Base-by-base conservation (phyloP, 2,113 vertebrate genomes). In the Grallaria varia region DNA sequence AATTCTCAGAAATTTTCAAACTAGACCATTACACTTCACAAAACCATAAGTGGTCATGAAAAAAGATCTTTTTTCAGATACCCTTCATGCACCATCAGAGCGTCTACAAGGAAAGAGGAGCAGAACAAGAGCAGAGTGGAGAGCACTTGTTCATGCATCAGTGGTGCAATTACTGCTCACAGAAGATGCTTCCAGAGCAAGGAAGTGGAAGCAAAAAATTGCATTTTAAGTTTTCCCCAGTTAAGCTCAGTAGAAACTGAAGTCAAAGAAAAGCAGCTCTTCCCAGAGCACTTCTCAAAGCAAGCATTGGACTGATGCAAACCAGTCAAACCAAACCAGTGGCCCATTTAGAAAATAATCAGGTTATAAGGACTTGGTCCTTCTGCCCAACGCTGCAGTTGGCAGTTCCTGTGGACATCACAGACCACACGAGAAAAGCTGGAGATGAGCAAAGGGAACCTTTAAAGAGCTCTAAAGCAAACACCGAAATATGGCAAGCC, bases 371-470 rank as follows among this genome's bases (percentile, higher is more conserved):
- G 33, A 21, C 19, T 79, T 33, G 22, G 27, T 12, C 24, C 33
- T 62, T 58, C 40, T 50, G 24, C 25, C 15, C 30, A 71, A 49
- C 80, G n/a, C 44, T 8, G 0, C 37, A 50, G 19, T 14, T 75
- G 8, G 21, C 4, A 12, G 40, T 6, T 76, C 5, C 1, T 0
- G 1, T 13, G n/a, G 0, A 3, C 44, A 63, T 30, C 40, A 14
- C 47, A 75, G 20, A 18, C 9, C 56, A 30, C 10, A 1, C 0
- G 14, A 21, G 47, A 84, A 40, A 77, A 77, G 63, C 28, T 71
- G 59, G 28, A 62, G 44, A 20, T 47, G 20, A 24, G 15, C 47
- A 64, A 53, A 59, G 6, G 0, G 7, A 77, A 10, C 8, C 6
- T n/a, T 69, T 1, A 1, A 73, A 30, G 58, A 33, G 24, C 35